phyloP scores from a whole-genome alignment of 2,113 vertebrate species.

The Marmota flaviventris region DNA sequence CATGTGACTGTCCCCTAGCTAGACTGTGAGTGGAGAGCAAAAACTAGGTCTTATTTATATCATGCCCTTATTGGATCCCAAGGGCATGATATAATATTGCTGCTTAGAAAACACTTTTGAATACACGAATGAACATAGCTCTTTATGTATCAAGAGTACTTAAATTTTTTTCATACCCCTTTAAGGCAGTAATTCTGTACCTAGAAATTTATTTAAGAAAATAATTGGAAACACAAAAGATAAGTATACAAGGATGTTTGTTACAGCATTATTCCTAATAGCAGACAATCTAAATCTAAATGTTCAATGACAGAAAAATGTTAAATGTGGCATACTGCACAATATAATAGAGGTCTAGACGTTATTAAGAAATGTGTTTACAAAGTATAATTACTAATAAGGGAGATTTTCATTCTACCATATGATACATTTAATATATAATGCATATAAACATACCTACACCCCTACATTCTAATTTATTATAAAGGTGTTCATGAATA shows the following conservation, averaged over 20 bases:
- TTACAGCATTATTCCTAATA: slow-evolving; percentile 25
- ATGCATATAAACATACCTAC: not conserved
- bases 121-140: not conserved
- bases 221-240: not conserved
- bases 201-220: slow-evolving; percentile 57
- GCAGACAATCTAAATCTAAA: slow-evolving; percentile 58
- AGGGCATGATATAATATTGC: not conserved
- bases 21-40: not conserved
- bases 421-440: not conserved
- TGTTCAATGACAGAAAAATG: slow-evolving; percentile 35
- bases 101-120: slow-evolving; percentile 12
- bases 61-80: not conserved
- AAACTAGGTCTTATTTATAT: not conserved
- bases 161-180: not conserved
- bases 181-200: not conserved
- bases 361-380: slow-evolving; percentile 22
- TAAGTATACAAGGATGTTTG: not conserved
- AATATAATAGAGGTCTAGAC: not conserved
- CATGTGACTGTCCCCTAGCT: not conserved
- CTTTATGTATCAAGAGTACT: slow-evolving; percentile 17
- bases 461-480: slow-evolving; percentile 17
- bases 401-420: not conserved
- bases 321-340: not conserved
- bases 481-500: not conserved
- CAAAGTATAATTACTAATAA: slow-evolving; percentile 58